A percentile compares a stretch with the other conserved stretches of the same genome.
Conservation (phyloP, 2,797 vertebrate species). For the Adelosebastes latens region DNA sequence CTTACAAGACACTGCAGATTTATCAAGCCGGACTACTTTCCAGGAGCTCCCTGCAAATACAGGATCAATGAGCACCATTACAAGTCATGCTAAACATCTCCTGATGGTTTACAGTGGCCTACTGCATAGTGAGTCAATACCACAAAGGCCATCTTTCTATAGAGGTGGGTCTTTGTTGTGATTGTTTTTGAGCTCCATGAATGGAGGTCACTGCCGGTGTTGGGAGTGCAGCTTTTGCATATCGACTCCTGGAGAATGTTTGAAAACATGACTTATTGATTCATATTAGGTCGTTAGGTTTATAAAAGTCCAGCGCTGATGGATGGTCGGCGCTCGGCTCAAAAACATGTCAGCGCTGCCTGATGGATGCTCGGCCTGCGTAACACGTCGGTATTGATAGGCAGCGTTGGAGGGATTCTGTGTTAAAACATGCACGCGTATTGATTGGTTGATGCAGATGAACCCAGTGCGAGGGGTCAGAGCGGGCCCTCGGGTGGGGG, state of each 20-base stretch:
- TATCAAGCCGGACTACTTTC: conserved; percentile 26
- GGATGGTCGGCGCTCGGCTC: conserved; percentile 51
- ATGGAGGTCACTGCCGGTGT: conserved; percentile 53
- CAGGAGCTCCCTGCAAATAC: conserved; percentile 17
- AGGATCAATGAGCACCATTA: conserved; percentile 50
- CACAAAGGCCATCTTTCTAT: conserved; percentile 24
- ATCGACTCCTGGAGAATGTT: conserved; percentile 49
- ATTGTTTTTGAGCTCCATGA: conserved; percentile 54
- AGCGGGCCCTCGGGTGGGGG: conserved; percentile 41
- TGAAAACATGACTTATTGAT: conserved; percentile 74
- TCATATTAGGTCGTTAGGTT: conserved; percentile 61
- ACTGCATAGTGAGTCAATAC: conserved; percentile 26
- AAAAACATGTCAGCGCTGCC: conserved; percentile 40
- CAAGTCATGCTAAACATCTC: conserved; percentile 40
- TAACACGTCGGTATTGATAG: conserved; percentile 65
- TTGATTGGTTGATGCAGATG: conserved; percentile 75
- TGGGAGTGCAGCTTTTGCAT: conserved; percentile 37
- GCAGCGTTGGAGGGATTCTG: conserved; percentile 53
- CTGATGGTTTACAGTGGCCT: conserved; percentile 29
- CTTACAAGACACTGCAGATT: conserved; percentile 27
- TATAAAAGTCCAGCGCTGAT: conserved; percentile 64
- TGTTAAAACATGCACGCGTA: conserved; percentile 65
- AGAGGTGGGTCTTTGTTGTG: conserved; percentile 19
- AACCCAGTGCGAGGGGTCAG: conserved; percentile 55
- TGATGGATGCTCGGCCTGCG: conserved; percentile 65